phyloP scores from a whole-genome alignment of 2,113 vertebrate genomes.

The Macrotis lagotis region DNA sequence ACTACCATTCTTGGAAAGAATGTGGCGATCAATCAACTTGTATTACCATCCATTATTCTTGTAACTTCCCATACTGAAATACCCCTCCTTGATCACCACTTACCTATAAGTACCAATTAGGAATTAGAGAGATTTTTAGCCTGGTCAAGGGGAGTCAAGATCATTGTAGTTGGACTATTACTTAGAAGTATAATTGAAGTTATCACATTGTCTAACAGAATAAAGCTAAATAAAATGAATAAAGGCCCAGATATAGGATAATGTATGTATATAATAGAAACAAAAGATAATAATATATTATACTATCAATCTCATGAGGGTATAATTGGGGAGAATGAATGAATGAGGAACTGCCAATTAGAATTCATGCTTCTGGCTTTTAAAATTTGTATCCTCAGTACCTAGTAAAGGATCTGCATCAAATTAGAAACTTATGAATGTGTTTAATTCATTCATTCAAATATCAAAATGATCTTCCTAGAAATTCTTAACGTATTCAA shows the following conservation, averaged over 20 bases:
- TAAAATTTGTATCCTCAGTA: too few species aligned
- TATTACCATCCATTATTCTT: not conserved
- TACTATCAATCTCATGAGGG: not conserved
- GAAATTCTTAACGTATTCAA: too few species aligned
- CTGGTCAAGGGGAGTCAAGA: not conserved
- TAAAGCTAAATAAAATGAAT: not conserved
- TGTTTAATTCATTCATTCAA: not conserved
- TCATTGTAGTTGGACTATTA: not conserved
- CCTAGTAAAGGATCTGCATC: too few species aligned
- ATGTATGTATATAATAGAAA: not conserved
- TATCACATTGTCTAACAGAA: not conserved
- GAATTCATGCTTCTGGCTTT: too few species aligned
- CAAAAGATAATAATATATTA: not conserved
- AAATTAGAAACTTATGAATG: too few species aligned
- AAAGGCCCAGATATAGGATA: not conserved
- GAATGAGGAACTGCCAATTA: not conserved
- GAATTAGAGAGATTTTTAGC: not conserved
- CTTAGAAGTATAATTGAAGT: not conserved
- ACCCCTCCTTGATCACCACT: not conserved
- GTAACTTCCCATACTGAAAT: not conserved
- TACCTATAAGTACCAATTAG: not conserved
- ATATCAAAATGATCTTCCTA: not conserved
- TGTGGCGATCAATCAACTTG: not conserved
- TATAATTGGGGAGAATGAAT: not conserved
- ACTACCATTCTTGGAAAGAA: not conserved